phyloP scores from a whole-genome alignment of 2,797 vertebrate genomes.

The Anguilla pacifica region DNA sequence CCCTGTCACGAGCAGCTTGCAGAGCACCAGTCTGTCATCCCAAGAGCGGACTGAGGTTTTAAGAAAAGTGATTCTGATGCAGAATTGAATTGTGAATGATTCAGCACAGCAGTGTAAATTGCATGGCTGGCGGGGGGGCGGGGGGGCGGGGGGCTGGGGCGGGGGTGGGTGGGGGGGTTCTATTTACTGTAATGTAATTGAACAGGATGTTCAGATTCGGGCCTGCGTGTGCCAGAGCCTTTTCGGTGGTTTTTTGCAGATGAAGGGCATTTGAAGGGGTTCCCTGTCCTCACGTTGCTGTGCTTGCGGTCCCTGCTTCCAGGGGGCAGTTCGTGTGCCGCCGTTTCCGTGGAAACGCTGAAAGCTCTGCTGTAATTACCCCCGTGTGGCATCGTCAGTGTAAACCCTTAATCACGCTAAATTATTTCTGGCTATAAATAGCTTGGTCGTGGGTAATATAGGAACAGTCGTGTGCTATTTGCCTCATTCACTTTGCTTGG shows the following conservation, averaged over 20 bases:
- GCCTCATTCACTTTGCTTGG: not conserved
- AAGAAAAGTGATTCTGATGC: not conserved
- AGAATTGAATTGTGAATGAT: not conserved
- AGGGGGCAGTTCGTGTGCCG: not conserved
- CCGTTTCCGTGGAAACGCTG: not conserved
- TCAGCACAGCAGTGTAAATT: not conserved
- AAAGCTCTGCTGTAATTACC: not conserved
- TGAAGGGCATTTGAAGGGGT: constrained; percentile 10
- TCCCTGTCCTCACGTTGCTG: not conserved
- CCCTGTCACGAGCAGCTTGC: not conserved
- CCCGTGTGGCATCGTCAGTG: not conserved
- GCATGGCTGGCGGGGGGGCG: not conserved
- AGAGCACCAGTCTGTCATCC: not conserved
- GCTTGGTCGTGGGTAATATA: not conserved
- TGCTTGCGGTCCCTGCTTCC: not conserved
- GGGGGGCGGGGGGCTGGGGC: no score
- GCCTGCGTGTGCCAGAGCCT: not conserved
- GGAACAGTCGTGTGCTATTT: not conserved
- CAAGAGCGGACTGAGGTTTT: not conserved
- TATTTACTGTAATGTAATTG: not conserved
- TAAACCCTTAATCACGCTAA: not conserved
- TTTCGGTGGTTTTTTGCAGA: constrained; percentile 3
- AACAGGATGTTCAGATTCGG: not conserved
- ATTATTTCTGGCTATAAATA: not conserved
- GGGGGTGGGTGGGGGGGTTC: no score